phyloP scores from a whole-genome alignment of 2,888 invertebrate species.

The Acleris emargana region DNA sequence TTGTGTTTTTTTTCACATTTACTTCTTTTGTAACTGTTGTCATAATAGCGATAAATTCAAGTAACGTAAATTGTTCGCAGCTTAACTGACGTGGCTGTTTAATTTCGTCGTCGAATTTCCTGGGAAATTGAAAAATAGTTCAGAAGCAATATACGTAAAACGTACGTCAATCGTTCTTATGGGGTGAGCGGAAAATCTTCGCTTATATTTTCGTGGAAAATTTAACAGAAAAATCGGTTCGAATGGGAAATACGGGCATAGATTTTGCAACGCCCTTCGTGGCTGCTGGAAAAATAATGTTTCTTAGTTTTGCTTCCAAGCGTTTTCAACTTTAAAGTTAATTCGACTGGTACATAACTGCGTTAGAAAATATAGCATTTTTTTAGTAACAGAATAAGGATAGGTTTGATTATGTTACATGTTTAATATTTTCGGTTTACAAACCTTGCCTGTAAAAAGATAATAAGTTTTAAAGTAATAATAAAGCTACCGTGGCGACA shows the following conservation, averaged over 20 bases:
- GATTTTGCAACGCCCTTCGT: not conserved
- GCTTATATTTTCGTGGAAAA: slow-evolving; percentile 46
- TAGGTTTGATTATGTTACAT: too few relatives aligned
- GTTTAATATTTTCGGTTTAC: too few relatives aligned
- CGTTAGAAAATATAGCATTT: not conserved
- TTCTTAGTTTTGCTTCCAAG: not conserved
- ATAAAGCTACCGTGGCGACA: too few relatives aligned
- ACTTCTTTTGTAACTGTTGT: too few relatives aligned
- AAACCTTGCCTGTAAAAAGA: too few relatives aligned
- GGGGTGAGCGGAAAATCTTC: slow-evolving; percentile 43
- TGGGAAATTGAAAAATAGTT: slow-evolving; percentile 40
- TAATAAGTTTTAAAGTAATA: too few relatives aligned
- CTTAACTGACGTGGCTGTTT: slow-evolving; percentile 42
- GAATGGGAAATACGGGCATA: slow-evolving; percentile 32
- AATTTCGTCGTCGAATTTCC: slow-evolving; percentile 47
- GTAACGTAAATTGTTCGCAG: slow-evolving; percentile 10
- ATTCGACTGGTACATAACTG: not conserved
- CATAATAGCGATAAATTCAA: too few relatives aligned
- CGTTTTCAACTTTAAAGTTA: not conserved
- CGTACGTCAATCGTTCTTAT: slow-evolving; percentile 52
- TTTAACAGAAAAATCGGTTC: slow-evolving; percentile 49
- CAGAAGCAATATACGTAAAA: slow-evolving; percentile 46
- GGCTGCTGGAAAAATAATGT: not conserved
- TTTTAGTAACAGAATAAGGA: too few relatives aligned
- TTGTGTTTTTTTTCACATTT: too few relatives aligned